phyloP scores from a whole-genome alignment of 1,140 invertebrate species.

The Tribolium castaneum region DNA sequence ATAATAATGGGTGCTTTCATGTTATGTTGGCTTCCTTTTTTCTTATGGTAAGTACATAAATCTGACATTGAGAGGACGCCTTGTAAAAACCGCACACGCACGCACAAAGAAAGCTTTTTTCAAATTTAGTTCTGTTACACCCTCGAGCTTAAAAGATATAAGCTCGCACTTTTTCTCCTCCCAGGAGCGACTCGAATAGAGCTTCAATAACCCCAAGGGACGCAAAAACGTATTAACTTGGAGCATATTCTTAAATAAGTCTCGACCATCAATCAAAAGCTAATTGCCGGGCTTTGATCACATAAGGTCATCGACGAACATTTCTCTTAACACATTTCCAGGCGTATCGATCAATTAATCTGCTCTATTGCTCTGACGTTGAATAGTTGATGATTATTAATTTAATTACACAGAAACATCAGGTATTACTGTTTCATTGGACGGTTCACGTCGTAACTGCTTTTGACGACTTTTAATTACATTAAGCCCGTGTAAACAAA shows the following conservation, averaged over 20 bases:
- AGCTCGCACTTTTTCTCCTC: constrained; percentile 5
- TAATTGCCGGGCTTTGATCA: constrained; percentile 32
- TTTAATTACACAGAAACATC: background rate
- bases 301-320: background rate
- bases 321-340: background rate
- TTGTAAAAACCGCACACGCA: constrained; percentile 6
- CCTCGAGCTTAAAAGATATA: constrained; percentile 28
- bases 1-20: constrained; percentile 92
- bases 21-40: constrained; percentile 92
- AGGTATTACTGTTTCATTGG: background rate
- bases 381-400: constrained; percentile 8
- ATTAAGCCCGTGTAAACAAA: background rate
- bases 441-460: background rate
- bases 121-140: constrained; percentile 12
- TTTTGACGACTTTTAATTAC: constrained; percentile 5
- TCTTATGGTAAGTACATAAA: constrained; percentile 74
- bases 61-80: background rate
- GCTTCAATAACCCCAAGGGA: constrained; percentile 8
- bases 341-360: background rate
- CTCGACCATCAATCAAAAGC: constrained; percentile 26
- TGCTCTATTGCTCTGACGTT: background rate
- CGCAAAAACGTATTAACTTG: background rate
- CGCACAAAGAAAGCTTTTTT: constrained; percentile 9
- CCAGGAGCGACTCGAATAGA: background rate
- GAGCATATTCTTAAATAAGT: constrained; percentile 14